Evolutionary conservation across 2,113 vertebrate species (phyloP).

Genomic region (Ahaetulla prasina): DNA sequence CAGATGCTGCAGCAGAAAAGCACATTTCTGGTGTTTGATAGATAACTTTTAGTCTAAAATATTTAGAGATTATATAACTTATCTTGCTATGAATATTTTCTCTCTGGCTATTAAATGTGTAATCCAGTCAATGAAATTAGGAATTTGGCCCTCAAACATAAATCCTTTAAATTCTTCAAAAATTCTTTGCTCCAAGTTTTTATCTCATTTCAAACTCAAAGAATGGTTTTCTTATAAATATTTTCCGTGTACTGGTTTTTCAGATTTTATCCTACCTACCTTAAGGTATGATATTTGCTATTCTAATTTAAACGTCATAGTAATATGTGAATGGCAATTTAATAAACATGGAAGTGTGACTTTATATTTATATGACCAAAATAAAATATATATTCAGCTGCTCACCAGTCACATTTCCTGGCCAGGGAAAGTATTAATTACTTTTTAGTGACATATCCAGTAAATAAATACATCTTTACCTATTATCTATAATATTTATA

Average conservation of each 20-base stretch:
- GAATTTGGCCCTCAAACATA: not conserved
- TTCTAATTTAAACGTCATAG: not conserved
- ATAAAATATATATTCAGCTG: not conserved
- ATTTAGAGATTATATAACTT: not conserved
- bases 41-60: not conserved
- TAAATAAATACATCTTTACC: not conserved
- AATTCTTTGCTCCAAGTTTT: not conserved
- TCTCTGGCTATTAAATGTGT: not conserved
- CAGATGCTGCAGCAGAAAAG: not conserved
- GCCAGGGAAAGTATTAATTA: not conserved
- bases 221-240: not conserved
- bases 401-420: not conserved
- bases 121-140: not conserved
- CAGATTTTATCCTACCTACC: not conserved
- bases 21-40: not conserved
- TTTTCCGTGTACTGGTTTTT: not conserved
- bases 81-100: not conserved
- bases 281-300: not conserved
- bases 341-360: not conserved
- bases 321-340: not conserved
- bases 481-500: not conserved
- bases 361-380: not conserved
- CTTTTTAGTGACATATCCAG: slow-evolving; percentile 8
- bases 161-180: not conserved
- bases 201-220: not conserved